Base-by-base conservation (phyloP, 92 coral and sea anemone species). In the Palythoa heliodiscus region DNA sequence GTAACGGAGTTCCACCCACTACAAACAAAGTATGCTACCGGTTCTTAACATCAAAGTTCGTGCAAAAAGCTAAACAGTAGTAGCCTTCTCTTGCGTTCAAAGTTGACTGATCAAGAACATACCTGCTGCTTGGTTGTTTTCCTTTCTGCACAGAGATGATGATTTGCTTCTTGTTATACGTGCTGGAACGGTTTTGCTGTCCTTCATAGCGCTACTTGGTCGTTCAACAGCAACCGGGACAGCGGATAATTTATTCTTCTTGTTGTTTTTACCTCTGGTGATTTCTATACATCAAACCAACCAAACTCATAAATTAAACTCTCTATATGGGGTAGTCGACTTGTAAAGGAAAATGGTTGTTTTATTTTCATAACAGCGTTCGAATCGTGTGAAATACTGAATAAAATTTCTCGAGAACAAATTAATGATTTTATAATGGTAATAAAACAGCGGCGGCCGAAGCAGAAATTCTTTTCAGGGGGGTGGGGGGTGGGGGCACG, bases 91-190 rank as follows among this genome's bases (percentile, higher is more conserved):
- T 22, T 24, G 20, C 14, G n/a, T 14, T 53, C 9, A 14, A 12
- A 52, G 5, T 15, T 29, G 35, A 29, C 8, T 29, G 40, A 76
- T 12, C 16, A 77, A 50, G 54, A 58, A 43, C 25, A 25, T 77
- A 77, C 82, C 70, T 77, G 52, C 4, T 10, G 17, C 69, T 55
- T 58, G 52, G 37, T 77, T 77, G 24, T 24, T 54, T 29, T 40
- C 82, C 63, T 25, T 37, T 38, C 82, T 66, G 14, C 39, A 17
- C 48, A 16, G 52, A 2, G 53, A 12, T 16, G 19, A 47, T 17
- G 70, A 77, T 22, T 58, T 43, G 17, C 69, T 77, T 37, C 82
- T 77, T 35, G 70, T 77, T 35, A n/a, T 37, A 0, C 82, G 82
- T 25, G 82, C 11, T 22, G 82, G 43, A 57, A 12, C 15, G 52